phyloP scores from a whole-genome alignment of 2,797 vertebrate species.

The Sparidentex hasta region DNA sequence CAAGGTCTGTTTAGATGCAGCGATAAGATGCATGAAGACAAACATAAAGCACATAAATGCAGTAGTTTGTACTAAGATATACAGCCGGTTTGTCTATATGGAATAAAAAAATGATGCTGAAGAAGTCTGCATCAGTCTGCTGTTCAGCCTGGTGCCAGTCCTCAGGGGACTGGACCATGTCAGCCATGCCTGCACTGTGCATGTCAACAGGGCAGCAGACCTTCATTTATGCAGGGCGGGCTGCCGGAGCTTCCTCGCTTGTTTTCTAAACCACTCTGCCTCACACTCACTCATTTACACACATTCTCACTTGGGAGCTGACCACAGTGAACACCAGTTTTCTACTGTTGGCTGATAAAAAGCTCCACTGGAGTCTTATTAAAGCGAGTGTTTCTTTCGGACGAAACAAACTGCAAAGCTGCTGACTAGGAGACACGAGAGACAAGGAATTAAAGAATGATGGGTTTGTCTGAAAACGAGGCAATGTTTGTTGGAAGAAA shows the following conservation, averaged over 20 bases:
- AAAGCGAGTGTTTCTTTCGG: conserved; percentile 2
- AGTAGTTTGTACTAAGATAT: background rate
- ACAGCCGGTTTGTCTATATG: rapidly evolving
- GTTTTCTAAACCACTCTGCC: conserved; percentile 28
- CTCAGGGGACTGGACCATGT: conserved; percentile 6
- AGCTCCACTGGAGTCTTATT: conserved; percentile 5
- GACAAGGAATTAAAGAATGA: background rate
- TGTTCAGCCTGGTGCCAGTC: background rate
- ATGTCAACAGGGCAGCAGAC: conserved; percentile 39
- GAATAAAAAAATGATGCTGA: background rate
- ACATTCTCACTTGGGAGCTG: conserved; percentile 43
- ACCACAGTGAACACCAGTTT: conserved; percentile 16
- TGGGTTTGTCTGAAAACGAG: background rate
- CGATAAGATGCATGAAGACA: background rate
- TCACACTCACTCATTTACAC: conserved; percentile 48
- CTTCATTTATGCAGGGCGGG: conserved; percentile 41
- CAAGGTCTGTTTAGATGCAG: background rate
- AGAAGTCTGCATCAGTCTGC: background rate
- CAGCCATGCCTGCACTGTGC: conserved; percentile 4
- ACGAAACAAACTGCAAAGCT: background rate
- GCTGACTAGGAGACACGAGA: background rate
- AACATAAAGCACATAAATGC: background rate
- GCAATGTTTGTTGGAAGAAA: background rate
- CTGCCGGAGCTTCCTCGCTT: conserved; percentile 14
- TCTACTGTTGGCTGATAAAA: conserved; percentile 3